Base-by-base conservation (phyloP, 1,140 invertebrate genomes). In the Lordiphosa clarofinis region DNA sequence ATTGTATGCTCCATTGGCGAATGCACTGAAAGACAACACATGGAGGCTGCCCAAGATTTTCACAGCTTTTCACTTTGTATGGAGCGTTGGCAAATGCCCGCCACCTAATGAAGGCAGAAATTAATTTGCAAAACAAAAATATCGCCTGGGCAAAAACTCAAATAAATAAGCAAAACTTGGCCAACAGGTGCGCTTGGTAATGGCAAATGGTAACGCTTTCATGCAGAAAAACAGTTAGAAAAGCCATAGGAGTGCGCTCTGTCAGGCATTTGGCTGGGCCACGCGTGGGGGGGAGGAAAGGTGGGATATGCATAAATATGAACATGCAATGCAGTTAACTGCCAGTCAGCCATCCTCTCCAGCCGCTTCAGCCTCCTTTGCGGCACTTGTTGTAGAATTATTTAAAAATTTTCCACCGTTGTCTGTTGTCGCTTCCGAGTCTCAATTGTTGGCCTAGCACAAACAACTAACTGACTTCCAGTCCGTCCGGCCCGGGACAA, bases 211-310 rank as follows among this genome's bases (percentile, higher is more conserved):
- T 47, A 52, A 63, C 50, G 15, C 62, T 63, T 62, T 82, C 76
- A 82, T 53, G 75, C 72, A 82, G 76, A 81, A 76, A 82, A 81
- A 81, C 75, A 81, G 76, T 82, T 81, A 67, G 63, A 57, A 81
- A 81, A 64, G 63, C 75, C 73, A 63, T 75, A 81, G 63, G 48
- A 71, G 63, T 71, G 55, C 65, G 28, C 54, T 53, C 56, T 50
- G 37, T 11, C 49, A 56, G 21, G 13, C 40, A 46, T 33, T 60
- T 54, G 54, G 28, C 44, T 72, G 78, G 62, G 72, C 73, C 76
- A 81, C 62, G 75, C 71, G 71, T 81, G 65, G 76, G 73, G 73
- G 24, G 24, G 31, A 19, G n/a, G 11, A 36, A 37, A 7, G 42
- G 40, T 35, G 47, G 44, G 13, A 28, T 49, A 49, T 47, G 21